A percentile compares a stretch with the other conserved stretches of the same genome.
These are phyloP conservation scores for Heliocidaris erythrogramma DNA, from an alignment of 35 echinoderm and acorn worm species.

Conservation along the genomic window DNA sequence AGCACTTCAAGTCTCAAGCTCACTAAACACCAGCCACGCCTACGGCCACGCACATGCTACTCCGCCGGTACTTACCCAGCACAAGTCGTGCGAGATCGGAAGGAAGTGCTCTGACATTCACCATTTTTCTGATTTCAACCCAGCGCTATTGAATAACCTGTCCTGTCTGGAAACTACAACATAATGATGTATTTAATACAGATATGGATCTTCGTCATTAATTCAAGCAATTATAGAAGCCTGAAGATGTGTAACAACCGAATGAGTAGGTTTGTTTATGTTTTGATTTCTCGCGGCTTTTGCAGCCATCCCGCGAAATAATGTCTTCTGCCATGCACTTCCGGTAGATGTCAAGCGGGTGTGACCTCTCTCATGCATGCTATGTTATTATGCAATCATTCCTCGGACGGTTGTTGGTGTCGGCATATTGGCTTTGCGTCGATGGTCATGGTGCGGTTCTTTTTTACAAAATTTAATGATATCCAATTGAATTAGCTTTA, in stretches of 20 bases:
- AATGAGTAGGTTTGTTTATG: not conserved
- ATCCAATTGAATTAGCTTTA: too few species aligned
- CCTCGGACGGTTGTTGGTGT: too few species aligned
- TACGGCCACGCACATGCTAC: not conserved
- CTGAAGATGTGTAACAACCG: not conserved
- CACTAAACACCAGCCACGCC: too few species aligned
- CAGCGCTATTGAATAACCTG: not conserved
- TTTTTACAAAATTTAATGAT: not conserved
- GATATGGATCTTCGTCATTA: not conserved
- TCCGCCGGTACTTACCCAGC: constrained; percentile 56
- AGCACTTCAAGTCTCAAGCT: too few species aligned
- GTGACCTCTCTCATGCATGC: too few species aligned
- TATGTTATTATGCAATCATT: not conserved
- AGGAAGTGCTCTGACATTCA: constrained; percentile 45
- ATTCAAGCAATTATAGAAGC: not conserved
- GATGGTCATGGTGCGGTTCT: not conserved
- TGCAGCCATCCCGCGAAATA: not conserved
- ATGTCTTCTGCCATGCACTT: not conserved
- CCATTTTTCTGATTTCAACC: constrained; percentile 8
- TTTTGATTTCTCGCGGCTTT: not conserved
- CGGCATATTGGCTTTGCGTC: not conserved
- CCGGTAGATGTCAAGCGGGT: not conserved
- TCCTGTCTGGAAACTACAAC: not conserved
- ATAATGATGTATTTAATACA: not conserved
- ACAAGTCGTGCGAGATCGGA: constrained; percentile 83